Percentiles rank a stretch among this genome's conserved stretches.
Conservation (phyloP, 2,888 invertebrate species). For the Agrotis segetum region DNA sequence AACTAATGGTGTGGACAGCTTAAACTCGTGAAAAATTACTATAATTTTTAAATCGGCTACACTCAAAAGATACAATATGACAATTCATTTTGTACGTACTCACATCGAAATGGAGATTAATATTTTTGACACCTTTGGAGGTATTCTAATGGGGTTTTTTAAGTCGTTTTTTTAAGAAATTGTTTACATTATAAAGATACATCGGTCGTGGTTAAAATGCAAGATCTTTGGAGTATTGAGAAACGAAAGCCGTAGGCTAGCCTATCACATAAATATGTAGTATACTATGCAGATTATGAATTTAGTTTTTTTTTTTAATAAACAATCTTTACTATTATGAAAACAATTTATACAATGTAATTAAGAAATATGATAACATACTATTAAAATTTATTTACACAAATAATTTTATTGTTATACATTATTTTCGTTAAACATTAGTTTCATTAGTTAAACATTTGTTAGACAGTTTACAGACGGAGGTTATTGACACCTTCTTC, state of each 20-base stretch:
- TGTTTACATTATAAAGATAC: slow-evolving; percentile 41
- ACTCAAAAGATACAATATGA: slow-evolving; percentile 60
- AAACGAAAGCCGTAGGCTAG: not conserved
- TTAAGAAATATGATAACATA: too few species aligned
- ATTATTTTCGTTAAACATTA: too few species aligned
- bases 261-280: not conserved
- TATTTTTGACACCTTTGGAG: slow-evolving; percentile 62
- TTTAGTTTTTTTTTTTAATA: too few species aligned
- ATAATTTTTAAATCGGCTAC: slow-evolving; percentile 63
- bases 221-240: not conserved
- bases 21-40: slow-evolving; percentile 59
- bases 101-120: slow-evolving; percentile 49
- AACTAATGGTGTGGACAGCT: slow-evolving; percentile 66
- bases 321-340: too few species aligned
- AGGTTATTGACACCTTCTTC: too few species aligned
- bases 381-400: too few species aligned
- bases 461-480: too few species aligned
- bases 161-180: slow-evolving; percentile 23
- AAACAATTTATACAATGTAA: too few species aligned
- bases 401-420: too few species aligned
- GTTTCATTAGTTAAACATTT: too few species aligned
- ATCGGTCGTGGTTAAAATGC: slow-evolving; percentile 6
- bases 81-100: slow-evolving; percentile 62
- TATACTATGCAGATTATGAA: too few species aligned
- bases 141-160: slow-evolving; percentile 25